A percentile compares a stretch with the other conserved stretches of the same genome.
Conservation (phyloP, 2,797 vertebrate genomes). For the Poeciliopsis infans region DNA sequence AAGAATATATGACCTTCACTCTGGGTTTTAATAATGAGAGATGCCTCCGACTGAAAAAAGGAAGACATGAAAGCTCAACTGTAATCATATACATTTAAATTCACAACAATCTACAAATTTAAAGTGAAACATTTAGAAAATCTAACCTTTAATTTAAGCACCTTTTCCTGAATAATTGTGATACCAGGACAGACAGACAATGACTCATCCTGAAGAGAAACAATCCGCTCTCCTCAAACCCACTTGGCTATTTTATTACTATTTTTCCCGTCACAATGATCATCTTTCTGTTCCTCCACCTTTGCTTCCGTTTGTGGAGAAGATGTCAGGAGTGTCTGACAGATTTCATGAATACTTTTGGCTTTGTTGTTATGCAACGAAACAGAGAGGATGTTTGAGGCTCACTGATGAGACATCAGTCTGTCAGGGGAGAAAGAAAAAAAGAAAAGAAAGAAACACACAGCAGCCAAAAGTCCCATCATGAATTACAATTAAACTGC, state of each 20-base stretch:
- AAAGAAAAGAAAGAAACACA: slow-evolving; percentile 3
- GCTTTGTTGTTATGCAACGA: slow-evolving; percentile 23
- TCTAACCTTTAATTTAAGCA: not conserved
- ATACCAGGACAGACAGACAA: not conserved
- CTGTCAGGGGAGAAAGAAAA: not conserved
- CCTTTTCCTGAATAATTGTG: slow-evolving; percentile 22
- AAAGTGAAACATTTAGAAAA: not conserved
- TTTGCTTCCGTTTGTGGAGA: slow-evolving; percentile 28
- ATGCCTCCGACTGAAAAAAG: not conserved
- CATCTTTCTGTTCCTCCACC: slow-evolving; percentile 29
- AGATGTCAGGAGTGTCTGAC: slow-evolving; percentile 42
- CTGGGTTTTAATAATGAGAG: not conserved
- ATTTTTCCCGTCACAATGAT: slow-evolving; percentile 17
- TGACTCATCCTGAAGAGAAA: slow-evolving; percentile 27
- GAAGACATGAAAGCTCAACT: not conserved
- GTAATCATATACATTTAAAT: not conserved
- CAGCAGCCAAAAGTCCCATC: slow-evolving; percentile 10
- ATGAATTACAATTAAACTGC: slow-evolving; percentile 9
- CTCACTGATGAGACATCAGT: slow-evolving; percentile 29
- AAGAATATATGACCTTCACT: not conserved
- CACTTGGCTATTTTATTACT: slow-evolving; percentile 11
- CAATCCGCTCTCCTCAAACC: slow-evolving; percentile 36
- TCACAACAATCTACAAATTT: not conserved
- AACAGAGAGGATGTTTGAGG: slow-evolving; percentile 25
- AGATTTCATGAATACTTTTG: slow-evolving; percentile 42